Percentiles rank a stretch among this genome's conserved stretches.
phyloP scores from a whole-genome alignment of 2,888 invertebrate genomes.

The Tethea ocularis region DNA sequence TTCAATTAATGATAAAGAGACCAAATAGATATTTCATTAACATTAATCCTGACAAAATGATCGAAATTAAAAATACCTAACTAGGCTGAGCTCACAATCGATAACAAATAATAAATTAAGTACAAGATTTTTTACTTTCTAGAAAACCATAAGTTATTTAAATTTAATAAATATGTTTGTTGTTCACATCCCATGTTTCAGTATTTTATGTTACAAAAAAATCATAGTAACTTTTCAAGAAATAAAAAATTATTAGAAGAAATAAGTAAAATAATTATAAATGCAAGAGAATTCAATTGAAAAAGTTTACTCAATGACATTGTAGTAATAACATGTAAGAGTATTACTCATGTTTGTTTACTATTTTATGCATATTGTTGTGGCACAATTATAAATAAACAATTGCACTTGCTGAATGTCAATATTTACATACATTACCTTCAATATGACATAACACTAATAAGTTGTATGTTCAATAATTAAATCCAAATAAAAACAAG shows the following conservation, averaged over 20 bases:
- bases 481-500: not conserved
- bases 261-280: constrained; percentile 6
- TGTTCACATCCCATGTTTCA: too few species aligned
- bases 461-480: constrained; percentile 14
- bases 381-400: constrained; percentile 70
- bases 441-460: constrained; percentile 48
- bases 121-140: too few species aligned
- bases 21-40: too few species aligned
- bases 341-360: constrained; percentile 72
- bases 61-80: too few species aligned
- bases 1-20: too few species aligned
- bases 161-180: too few species aligned
- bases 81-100: too few species aligned
- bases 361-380: constrained; percentile 69
- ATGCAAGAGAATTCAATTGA: constrained; percentile 11
- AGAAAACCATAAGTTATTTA: too few species aligned
- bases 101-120: too few species aligned
- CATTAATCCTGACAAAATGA: too few species aligned
- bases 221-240: too few species aligned
- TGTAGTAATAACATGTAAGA: constrained; percentile 32
- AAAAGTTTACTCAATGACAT: constrained; percentile 17
- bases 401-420: constrained; percentile 56
- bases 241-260: not conserved
- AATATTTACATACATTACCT: constrained; percentile 63
- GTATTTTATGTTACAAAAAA: too few species aligned